Conservation (phyloP, 2,888 invertebrate genomes). For the Aphelenchoides bicaudatus region DNA sequence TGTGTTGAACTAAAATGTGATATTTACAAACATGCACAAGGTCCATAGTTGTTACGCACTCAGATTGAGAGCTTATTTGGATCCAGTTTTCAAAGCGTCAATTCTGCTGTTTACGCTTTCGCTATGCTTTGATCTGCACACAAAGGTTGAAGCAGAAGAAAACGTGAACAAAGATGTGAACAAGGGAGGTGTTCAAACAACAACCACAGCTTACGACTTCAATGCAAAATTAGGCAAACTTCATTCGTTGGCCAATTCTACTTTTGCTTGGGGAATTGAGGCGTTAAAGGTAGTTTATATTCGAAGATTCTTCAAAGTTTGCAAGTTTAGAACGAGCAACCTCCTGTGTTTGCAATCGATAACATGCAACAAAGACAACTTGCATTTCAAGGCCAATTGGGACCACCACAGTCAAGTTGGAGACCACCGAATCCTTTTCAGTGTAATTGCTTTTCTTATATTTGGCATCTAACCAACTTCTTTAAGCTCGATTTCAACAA, state of each 20-base stretch:
- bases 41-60: too few relatives aligned
- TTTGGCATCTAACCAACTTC: neutral
- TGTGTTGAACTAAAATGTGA: too few relatives aligned
- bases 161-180: neutral
- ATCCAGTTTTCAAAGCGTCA: neutral
- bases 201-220: neutral
- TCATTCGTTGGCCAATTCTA: constrained; percentile 22
- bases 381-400: constrained; percentile 23
- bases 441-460: neutral
- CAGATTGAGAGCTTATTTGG: neutral
- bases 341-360: constrained; percentile 24
- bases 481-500: neutral
- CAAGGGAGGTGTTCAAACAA: neutral
- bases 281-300: constrained; percentile 6
- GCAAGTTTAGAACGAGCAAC: constrained; percentile 22
- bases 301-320: neutral
- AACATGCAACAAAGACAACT: constrained; percentile 27
- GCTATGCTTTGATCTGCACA: neutral
- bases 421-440: too few relatives aligned
- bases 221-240: constrained; percentile 27
- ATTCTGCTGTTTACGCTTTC: neutral
- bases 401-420: too few relatives aligned
- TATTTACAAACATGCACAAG: too few relatives aligned
- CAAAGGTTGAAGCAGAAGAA: neutral
- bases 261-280: constrained; percentile 26